These are phyloP conservation scores for Oxyteleia sp. DNA, from an alignment of 2,888 invertebrate species.

Conservation along the genomic window DNA sequence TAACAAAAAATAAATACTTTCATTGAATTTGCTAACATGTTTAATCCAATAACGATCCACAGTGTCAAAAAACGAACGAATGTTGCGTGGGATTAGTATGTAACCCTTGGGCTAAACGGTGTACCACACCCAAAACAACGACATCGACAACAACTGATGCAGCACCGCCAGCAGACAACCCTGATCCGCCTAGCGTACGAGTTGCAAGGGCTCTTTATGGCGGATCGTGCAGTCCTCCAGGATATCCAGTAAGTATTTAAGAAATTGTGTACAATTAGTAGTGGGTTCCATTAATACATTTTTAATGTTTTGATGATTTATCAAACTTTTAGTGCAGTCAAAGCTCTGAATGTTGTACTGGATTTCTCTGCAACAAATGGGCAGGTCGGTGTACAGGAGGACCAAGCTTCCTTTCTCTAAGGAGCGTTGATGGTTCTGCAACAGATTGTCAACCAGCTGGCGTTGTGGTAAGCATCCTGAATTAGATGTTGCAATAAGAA, in stretches of 20 bases:
- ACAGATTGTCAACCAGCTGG: too few relatives aligned
- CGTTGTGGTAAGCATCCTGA: too few relatives aligned
- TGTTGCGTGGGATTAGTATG: conserved; percentile 54
- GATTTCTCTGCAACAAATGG: conserved; percentile 43
- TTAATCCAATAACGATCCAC: neutral
- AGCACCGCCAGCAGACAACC: too few relatives aligned
- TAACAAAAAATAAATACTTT: too few relatives aligned
- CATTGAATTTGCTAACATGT: neutral
- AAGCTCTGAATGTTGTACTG: conserved; percentile 40
- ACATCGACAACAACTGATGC: too few relatives aligned
- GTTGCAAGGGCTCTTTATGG: too few relatives aligned
- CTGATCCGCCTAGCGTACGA: too few relatives aligned
- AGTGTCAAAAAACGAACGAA: conserved; percentile 41
- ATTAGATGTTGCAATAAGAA: too few relatives aligned
- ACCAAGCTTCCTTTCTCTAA: neutral
- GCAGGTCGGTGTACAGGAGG: conserved; percentile 41
- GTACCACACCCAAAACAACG: conserved; percentile 45
- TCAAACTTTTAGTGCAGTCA: conserved; percentile 15
- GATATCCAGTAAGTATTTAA: conserved; percentile 34
- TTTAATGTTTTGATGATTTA: neutral
- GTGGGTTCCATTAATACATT: neutral
- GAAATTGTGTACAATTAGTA: neutral
- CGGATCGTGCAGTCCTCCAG: conserved; percentile 52
- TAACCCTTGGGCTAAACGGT: conserved; percentile 54
- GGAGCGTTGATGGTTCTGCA: too few relatives aligned